phyloP scores from a whole-genome alignment of 1,140 invertebrate species.

The Colletes gigas region DNA sequence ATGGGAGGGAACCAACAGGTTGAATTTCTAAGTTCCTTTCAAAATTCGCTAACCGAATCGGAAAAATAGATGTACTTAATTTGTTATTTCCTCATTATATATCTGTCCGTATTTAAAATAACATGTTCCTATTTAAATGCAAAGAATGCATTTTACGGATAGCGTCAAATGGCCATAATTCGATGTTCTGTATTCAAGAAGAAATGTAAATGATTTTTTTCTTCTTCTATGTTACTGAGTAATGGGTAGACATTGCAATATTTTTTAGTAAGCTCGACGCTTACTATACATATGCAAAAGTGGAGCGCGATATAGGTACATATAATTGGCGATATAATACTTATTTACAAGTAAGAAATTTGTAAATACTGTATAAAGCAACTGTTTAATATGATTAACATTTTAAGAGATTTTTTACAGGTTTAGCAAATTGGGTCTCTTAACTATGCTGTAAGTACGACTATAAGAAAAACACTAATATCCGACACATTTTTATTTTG shows the following conservation, averaged over 20 bases:
- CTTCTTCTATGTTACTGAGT: neutral
- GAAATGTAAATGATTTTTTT: conserved; percentile 6
- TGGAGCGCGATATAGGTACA: conserved; percentile 11
- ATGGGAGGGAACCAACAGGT: neutral
- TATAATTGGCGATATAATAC: conserved; percentile 53
- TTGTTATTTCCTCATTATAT: neutral
- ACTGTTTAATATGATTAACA: conserved; percentile 73
- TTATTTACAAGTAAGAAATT: conserved; percentile 65
- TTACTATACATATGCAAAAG: neutral
- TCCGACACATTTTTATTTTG: conserved; percentile 1
- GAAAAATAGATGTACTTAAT: conserved; percentile 36
- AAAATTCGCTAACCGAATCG: neutral
- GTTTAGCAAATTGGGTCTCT: conserved; percentile 58
- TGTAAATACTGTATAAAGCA: conserved; percentile 79
- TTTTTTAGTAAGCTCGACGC: neutral
- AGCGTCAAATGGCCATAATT: conserved; percentile 42
- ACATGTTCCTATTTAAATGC: conserved; percentile 51
- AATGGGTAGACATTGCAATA: conserved; percentile 39
- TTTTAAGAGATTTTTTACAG: conserved; percentile 63
- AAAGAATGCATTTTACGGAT: conserved; percentile 32
- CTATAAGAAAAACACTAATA: neutral
- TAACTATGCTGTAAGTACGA: conserved; percentile 24
- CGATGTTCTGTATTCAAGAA: conserved; percentile 12
- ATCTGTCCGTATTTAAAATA: conserved; percentile 37
- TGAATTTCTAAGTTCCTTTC: conserved; percentile 7